A percentile compares a stretch with the other conserved stretches of the same genome.
phyloP scores from a whole-genome alignment of 2,888 invertebrate genomes.

The Scaptomyza reducta region DNA sequence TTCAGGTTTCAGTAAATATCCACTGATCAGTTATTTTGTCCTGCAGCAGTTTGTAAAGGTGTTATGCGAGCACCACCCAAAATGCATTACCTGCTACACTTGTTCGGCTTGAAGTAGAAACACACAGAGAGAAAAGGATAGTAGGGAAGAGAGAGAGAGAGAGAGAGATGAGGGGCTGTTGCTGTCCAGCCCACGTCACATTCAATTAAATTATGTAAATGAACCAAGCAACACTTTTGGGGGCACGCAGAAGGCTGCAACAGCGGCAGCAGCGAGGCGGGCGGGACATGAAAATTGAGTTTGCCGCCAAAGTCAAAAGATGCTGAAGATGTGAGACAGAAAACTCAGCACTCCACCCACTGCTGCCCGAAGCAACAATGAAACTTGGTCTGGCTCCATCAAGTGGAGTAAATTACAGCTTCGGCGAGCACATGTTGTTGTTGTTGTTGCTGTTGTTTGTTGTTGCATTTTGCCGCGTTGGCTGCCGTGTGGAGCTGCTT shows the following conservation, averaged over 20 bases:
- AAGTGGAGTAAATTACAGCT: slow-evolving; percentile 70
- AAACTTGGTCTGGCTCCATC: slow-evolving; percentile 27
- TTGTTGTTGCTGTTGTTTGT: slow-evolving; percentile 37
- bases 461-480: slow-evolving; percentile 45
- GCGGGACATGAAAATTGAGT: slow-evolving; percentile 51
- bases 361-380: slow-evolving; percentile 36
- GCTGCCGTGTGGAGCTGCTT: slow-evolving; percentile 52
- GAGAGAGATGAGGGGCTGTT: neutral
- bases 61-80: slow-evolving; percentile 64
- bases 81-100: slow-evolving; percentile 74
- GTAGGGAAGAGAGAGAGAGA: neutral
- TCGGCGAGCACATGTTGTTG: slow-evolving; percentile 23
- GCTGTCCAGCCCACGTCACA: slow-evolving; percentile 63
- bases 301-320: slow-evolving; percentile 36
- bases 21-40: slow-evolving; percentile 1
- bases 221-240: slow-evolving; percentile 68
- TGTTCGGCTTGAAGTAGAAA: slow-evolving; percentile 34
- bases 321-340: slow-evolving; percentile 2
- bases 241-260: slow-evolving; percentile 33
- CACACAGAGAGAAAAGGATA: too few species aligned
- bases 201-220: slow-evolving; percentile 82
- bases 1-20: neutral
- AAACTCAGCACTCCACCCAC: slow-evolving; percentile 70
- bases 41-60: slow-evolving; percentile 35
- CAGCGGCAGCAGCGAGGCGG: slow-evolving; percentile 3